phyloP scores from a whole-genome alignment of 2,888 invertebrate species.

The Morinoia aosen region DNA sequence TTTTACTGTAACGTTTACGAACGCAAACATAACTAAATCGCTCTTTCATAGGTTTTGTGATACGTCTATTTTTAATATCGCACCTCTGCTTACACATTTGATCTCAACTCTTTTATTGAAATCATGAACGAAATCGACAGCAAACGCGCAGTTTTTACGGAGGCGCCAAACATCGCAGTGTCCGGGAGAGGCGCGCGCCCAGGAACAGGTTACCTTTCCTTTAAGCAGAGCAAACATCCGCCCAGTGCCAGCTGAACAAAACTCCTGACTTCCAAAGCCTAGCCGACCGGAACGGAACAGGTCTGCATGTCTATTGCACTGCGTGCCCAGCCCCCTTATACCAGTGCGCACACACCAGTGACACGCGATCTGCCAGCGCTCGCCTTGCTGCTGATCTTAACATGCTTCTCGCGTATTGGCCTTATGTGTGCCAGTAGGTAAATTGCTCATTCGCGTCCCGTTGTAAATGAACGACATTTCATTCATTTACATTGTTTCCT shows the following conservation, averaged over 20 bases:
- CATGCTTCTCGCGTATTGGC: too few relatives aligned
- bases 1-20: background rate
- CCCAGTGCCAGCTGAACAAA: background rate
- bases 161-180: background rate
- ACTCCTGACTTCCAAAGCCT: slow-evolving; percentile 12
- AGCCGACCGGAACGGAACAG: slow-evolving; percentile 25
- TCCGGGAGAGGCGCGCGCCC: background rate
- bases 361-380: background rate
- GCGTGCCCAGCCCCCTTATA: background rate
- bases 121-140: background rate
- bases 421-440: too few relatives aligned
- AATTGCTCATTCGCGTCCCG: too few relatives aligned
- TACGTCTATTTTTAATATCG: background rate
- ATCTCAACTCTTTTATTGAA: background rate
- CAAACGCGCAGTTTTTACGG: background rate
- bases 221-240: slow-evolving; percentile 16
- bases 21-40: background rate
- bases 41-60: background rate
- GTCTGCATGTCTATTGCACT: background rate
- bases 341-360: background rate
- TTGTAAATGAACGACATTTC: too few relatives aligned
- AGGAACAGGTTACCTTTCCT: slow-evolving; percentile 24
- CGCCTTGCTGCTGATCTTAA: background rate
- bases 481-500: too few relatives aligned
- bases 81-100: background rate